Evolutionary conservation across 2,888 invertebrate genomes (phyloP).

Genomic region (Stegophylla sp.): DNA sequence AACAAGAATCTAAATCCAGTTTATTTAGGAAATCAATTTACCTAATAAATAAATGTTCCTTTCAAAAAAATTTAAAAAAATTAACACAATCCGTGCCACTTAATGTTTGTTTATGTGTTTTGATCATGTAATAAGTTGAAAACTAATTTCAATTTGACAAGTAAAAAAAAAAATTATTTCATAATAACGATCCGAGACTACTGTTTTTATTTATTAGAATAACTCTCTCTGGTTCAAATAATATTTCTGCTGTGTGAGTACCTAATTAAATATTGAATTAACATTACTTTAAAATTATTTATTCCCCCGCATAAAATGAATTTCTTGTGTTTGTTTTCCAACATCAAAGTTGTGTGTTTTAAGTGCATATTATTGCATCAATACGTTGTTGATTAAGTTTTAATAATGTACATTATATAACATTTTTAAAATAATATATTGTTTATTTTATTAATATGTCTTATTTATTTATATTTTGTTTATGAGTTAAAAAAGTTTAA

Average conservation of each 20-base stretch:
- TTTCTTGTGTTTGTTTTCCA: background rate
- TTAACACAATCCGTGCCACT: constrained; percentile 23
- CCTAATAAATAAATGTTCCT: constrained; percentile 5
- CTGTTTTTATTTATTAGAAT: background rate
- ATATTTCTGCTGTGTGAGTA: background rate
- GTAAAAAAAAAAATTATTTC: background rate
- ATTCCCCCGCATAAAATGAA: background rate
- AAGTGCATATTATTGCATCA: constrained; percentile 3
- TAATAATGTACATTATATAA: background rate
- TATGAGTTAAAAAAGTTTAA: constrained; percentile 39
- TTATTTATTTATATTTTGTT: constrained; percentile 56
- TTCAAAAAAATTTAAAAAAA: no score
- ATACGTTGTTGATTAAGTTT: constrained; percentile 17
- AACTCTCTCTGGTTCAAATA: background rate
- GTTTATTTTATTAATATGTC: constrained; percentile 20
- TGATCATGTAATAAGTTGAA: background rate
- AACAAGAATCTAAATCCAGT: background rate
- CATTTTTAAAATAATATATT: constrained; percentile 20
- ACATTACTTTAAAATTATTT: background rate
- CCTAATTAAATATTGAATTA: background rate
- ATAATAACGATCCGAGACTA: background rate
- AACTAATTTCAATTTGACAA: background rate
- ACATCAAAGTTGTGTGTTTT: background rate
- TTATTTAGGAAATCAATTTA: background rate
- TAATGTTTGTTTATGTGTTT: background rate